Evolutionary conservation across 1,140 invertebrate genomes (phyloP).

Genomic region (Hyposmocoma kahamanoa): DNA sequence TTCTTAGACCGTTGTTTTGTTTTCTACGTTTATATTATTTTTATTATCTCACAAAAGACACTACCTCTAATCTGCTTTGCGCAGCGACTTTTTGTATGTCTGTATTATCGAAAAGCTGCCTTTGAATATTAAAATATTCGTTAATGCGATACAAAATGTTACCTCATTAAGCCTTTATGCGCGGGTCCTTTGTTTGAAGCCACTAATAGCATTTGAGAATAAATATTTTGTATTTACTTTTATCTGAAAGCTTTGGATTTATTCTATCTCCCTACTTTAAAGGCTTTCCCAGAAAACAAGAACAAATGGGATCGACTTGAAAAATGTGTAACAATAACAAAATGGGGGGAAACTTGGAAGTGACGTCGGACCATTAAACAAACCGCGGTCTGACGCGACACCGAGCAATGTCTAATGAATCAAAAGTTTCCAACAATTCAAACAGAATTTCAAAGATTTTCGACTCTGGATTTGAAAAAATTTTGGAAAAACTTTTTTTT

Average conservation of each 20-base stretch:
- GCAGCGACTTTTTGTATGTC: background rate
- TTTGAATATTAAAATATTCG: constrained; percentile 1
- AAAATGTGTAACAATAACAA: constrained; percentile 52
- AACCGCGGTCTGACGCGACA: constrained; percentile 14
- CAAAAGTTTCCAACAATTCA: constrained; percentile 33
- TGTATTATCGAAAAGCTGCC: background rate
- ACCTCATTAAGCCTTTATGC: background rate
- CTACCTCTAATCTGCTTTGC: background rate
- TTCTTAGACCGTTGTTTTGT: constrained; percentile 1
- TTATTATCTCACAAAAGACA: constrained; percentile 13
- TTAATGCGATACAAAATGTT: background rate
- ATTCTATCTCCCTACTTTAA: constrained; percentile 1
- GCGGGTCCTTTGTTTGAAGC: no score
- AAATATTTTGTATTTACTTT: background rate
- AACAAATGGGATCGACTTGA: constrained; percentile 48
- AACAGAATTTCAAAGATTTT: constrained; percentile 21
- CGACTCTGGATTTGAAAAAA: constrained; percentile 12
- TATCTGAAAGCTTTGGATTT: background rate
- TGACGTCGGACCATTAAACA: constrained; percentile 44
- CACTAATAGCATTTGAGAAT: background rate
- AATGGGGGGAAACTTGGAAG: constrained; percentile 41
- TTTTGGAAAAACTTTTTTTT: constrained; percentile 9
- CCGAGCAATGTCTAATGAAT: constrained; percentile 32
- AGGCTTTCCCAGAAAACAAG: constrained; percentile 20
- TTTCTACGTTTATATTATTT: constrained; percentile 16